Evolutionary conservation across 2,113 vertebrate genomes (phyloP), one percentile per base, ranked within the genome.

Genomic region (Rattus norvegicus): DNA sequence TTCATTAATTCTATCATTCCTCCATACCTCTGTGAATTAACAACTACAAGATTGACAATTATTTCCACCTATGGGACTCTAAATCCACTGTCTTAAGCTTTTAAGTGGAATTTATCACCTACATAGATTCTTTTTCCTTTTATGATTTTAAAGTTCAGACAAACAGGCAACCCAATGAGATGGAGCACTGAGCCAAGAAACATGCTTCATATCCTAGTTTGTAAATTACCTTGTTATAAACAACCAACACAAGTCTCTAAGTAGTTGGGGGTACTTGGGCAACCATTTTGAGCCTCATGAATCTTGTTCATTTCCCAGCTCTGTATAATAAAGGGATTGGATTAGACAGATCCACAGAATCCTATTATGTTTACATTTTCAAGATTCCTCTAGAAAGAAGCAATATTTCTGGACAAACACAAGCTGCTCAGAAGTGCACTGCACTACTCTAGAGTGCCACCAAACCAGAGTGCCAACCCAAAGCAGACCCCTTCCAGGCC

Each of bases 21-120:
- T 43, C 4, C 26, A 24, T 86, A 28, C n/a, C 24, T 56, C 84
- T 94, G 39, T 80, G 61, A 93, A 86, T 85, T 61, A 93, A 69
- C 24, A 26, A 88, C 13, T 14, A n/a, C 30, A 94, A 75, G 61
- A 19, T 13, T 84, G 67, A 86, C 11, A 61, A 54, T 33, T 26
- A 33, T 20, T 63, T 76, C 77, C 24, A 19, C 33, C 43, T 85
- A 1, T 30, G 90, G 76, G 5, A 75, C 61, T 83, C 12, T n/a
- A 36, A 89, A 92, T 90, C 36, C 12, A 88, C 73, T 76, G 94
- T 73, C 91, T 19, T 91, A 92, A 89, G 75, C 36, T 69, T 95
- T 88, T 77, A 96, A 59, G 72, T 95, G 59, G 85, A 91, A 95
- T 90, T 14, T 11, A 65, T 30, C 10, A 56, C 28, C 24, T 49